A percentile compares a stretch with the other conserved stretches of the same genome.
Evolutionary conservation across 1,140 invertebrate genomes (phyloP).

Genomic region (Panagrolaimus sp.): DNA sequence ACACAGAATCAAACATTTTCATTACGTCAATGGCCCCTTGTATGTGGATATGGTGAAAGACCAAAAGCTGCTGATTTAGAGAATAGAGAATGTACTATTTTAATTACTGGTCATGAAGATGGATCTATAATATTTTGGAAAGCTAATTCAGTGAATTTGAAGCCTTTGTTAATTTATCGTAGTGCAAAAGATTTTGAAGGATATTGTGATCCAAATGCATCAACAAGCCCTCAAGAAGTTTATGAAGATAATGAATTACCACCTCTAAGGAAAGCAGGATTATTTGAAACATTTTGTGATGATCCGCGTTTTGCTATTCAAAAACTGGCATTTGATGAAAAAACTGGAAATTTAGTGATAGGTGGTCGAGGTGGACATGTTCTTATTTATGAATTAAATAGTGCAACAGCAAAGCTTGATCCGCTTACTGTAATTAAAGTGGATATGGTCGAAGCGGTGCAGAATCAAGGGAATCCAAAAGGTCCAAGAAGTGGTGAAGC

Average conservation of each 20-base stretch:
- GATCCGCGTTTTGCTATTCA: slow-evolving; percentile 29
- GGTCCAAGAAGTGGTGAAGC: slow-evolving; percentile 6
- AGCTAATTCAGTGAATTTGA: neutral
- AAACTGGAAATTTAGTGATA: slow-evolving; percentile 26
- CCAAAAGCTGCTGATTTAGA: too few relatives aligned
- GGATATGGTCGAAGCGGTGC: neutral
- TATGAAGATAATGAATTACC: neutral
- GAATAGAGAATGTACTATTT: neutral
- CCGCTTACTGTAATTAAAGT: neutral
- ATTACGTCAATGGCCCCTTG: neutral
- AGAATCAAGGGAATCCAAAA: neutral
- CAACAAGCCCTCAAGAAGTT: neutral
- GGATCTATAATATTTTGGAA: slow-evolving; percentile 1
- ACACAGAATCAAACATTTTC: neutral
- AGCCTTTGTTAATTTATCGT: neutral
- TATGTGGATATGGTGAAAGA: neutral
- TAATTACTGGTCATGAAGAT: neutral
- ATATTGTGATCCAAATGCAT: neutral
- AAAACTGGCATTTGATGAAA: slow-evolving; percentile 27
- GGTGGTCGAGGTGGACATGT: slow-evolving; percentile 32
- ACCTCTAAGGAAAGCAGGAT: neutral
- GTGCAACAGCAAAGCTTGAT: neutral
- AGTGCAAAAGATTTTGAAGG: slow-evolving; percentile 3
- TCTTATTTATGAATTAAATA: slow-evolving; percentile 23
- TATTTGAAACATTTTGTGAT: slow-evolving; percentile 31